These are phyloP conservation scores for Heliconius ethilla DNA, from an alignment of 2,888 invertebrate species.

Conservation along the genomic window DNA sequence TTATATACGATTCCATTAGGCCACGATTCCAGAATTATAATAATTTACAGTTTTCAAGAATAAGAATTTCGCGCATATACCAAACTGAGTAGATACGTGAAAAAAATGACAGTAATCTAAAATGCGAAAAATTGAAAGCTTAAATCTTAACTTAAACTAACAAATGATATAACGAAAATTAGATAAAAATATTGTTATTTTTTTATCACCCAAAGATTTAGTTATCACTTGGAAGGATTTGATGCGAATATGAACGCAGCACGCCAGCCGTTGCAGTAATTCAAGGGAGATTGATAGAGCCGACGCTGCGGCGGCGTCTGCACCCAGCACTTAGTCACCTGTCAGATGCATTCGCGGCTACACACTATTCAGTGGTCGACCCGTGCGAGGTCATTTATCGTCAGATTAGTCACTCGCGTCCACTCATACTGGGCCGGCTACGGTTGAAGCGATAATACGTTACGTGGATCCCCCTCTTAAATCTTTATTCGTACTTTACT, in stretches of 20 bases:
- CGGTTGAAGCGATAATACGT: conserved; percentile 35
- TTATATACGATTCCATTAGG: background rate
- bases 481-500: background rate
- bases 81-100: background rate
- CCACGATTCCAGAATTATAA: background rate
- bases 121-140: background rate
- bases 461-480: conserved; percentile 33
- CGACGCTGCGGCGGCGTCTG: conserved; percentile 57
- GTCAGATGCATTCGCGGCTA: conserved; percentile 63
- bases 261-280: conserved; percentile 47
- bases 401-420: conserved; percentile 58
- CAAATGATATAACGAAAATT: background rate
- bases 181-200: background rate
- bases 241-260: conserved; percentile 34
- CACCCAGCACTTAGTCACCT: conserved; percentile 72
- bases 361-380: conserved; percentile 61
- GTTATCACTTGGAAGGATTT: conserved; percentile 9
- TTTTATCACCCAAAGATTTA: background rate
- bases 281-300: conserved; percentile 62
- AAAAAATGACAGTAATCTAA: background rate
- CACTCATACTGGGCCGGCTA: conserved; percentile 40
- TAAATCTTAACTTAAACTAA: background rate
- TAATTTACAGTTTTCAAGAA: background rate
- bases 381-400: conserved; percentile 59
- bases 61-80: background rate